phyloP scores from a whole-genome alignment of 2,113 vertebrate genomes.

The Callorhinus ursinus region DNA sequence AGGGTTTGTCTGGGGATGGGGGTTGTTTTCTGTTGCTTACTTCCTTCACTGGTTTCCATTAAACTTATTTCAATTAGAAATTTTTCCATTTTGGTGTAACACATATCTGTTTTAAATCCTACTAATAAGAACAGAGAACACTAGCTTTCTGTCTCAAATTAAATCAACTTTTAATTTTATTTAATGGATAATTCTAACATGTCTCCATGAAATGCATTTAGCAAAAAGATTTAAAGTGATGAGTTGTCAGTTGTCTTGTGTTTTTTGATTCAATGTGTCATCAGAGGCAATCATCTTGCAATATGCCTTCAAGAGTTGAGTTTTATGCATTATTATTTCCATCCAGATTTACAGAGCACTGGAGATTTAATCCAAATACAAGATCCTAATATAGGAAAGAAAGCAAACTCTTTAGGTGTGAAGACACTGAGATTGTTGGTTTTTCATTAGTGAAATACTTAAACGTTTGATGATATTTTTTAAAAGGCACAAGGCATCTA shows the following conservation, averaged over 20 bases:
- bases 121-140: background rate
- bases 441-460: background rate
- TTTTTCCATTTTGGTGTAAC: background rate
- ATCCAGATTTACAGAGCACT: background rate
- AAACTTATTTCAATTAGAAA: background rate
- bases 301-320: background rate
- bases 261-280: background rate
- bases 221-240: background rate
- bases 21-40: background rate
- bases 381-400: background rate
- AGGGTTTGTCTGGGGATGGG: background rate
- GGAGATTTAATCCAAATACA: background rate
- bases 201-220: background rate
- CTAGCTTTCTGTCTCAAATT: background rate
- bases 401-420: background rate
- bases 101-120: background rate
- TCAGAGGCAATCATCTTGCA: background rate
- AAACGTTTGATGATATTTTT: background rate
- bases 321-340: background rate
- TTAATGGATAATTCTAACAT: background rate
- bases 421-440: background rate
- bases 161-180: conserved; percentile 35
- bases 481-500: background rate
- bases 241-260: background rate
- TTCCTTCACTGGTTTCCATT: background rate